Evolutionary conservation across 2,797 vertebrate genomes (phyloP).

Genomic region (Microctenopoma stevenorrisi): DNA sequence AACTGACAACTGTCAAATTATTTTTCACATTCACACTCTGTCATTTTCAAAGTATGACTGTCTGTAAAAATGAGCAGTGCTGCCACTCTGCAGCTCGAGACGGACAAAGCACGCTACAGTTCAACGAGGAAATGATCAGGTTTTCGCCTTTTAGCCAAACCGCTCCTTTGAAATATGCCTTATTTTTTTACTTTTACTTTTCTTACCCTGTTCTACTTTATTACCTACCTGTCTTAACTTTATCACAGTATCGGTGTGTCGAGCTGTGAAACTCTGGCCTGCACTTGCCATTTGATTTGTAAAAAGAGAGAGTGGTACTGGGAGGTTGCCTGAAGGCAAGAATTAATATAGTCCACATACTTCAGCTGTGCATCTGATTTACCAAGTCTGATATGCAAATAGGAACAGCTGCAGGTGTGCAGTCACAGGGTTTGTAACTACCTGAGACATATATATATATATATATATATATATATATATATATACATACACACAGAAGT

Average conservation of each 20-base stretch:
- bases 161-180: too few relatives aligned
- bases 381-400: constrained; percentile 52
- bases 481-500: too few relatives aligned
- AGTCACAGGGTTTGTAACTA: constrained; percentile 20
- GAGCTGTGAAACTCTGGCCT: not conserved
- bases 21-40: too few relatives aligned
- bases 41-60: too few relatives aligned
- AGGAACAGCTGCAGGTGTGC: constrained; percentile 35
- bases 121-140: too few relatives aligned
- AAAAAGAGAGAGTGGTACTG: constrained; percentile 25
- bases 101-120: too few relatives aligned
- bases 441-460: constrained; percentile 30
- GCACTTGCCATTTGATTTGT: constrained; percentile 31
- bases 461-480: constrained; percentile 14
- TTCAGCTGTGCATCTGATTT: constrained; percentile 49
- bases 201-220: not conserved
- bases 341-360: constrained; percentile 51
- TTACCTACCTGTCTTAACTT: not conserved
- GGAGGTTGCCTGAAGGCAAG: constrained; percentile 42
- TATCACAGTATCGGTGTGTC: not conserved
- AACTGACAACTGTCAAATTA: too few relatives aligned
- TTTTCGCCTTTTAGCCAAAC: too few relatives aligned
- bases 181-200: too few relatives aligned
- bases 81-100: too few relatives aligned
- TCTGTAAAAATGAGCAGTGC: too few relatives aligned